Conservation (phyloP, 2,113 vertebrate species). For the Holacanthus passer region DNA sequence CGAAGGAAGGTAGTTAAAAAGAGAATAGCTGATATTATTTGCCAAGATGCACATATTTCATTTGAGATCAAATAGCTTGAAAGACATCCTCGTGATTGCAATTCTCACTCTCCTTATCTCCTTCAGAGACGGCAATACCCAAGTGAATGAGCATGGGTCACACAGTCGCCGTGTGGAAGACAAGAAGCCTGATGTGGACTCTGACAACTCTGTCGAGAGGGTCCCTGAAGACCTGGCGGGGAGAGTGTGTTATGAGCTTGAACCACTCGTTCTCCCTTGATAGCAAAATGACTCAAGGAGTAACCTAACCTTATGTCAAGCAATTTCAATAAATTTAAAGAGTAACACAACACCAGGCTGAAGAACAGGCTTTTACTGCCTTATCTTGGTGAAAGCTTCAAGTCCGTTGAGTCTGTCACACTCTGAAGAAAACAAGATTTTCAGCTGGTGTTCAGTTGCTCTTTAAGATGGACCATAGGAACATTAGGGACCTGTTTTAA, state of each 20-base stretch:
- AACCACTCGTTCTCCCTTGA: slow-evolving; percentile 72
- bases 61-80: background rate
- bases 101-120: background rate
- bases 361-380: background rate
- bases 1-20: slow-evolving; percentile 56
- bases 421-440: background rate
- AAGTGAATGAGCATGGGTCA: slow-evolving; percentile 5
- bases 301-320: background rate
- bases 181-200: slow-evolving; percentile 27
- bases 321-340: slow-evolving; percentile 6
- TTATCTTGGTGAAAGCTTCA: background rate
- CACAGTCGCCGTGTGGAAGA: background rate
- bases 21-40: background rate
- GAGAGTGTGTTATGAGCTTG: slow-evolving; percentile 76
- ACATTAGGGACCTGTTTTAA: background rate
- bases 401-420: background rate
- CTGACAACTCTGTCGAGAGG: slow-evolving; percentile 37
- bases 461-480: background rate
- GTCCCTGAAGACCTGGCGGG: slow-evolving; percentile 76
- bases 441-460: slow-evolving; percentile 10
- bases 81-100: background rate
- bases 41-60: background rate
- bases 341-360: background rate
- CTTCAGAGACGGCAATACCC: slow-evolving; percentile 37
- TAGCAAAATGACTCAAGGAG: background rate